These are phyloP conservation scores for Battus philenor DNA, from an alignment of 1,140 invertebrate genomes.

Conservation along the genomic window DNA sequence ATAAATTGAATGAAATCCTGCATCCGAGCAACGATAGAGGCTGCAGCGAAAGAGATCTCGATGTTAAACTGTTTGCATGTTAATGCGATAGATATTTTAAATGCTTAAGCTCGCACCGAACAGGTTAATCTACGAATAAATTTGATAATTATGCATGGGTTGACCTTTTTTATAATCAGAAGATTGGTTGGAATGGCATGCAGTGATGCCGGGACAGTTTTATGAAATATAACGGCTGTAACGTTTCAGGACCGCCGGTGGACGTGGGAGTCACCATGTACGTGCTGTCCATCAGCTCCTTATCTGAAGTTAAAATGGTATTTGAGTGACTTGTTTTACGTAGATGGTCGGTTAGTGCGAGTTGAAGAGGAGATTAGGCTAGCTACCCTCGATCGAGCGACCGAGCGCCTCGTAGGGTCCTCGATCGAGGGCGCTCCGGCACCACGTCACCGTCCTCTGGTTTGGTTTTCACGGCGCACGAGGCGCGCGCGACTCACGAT, in stretches of 20 bases:
- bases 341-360: conserved; percentile 39
- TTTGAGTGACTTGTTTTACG: conserved; percentile 60
- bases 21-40: too few relatives aligned
- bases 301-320: conserved; percentile 99
- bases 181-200: too few relatives aligned
- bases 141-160: too few relatives aligned
- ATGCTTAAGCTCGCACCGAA: too few relatives aligned
- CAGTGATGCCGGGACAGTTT: too few relatives aligned
- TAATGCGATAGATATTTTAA: too few relatives aligned
- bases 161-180: too few relatives aligned
- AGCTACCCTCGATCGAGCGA: conserved; percentile 48
- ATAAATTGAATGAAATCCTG: conserved; percentile 1
- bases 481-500: conserved; percentile 40
- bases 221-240: conserved; percentile 39
- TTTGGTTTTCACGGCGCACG: conserved; percentile 62
- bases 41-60: too few relatives aligned
- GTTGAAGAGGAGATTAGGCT: conserved; percentile 34
- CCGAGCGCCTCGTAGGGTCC: conserved; percentile 20
- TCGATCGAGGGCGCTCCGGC: conserved; percentile 41
- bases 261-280: conserved; percentile 98
- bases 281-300: conserved; percentile 97
- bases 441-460: conserved; percentile 60
- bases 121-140: too few relatives aligned
- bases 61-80: too few relatives aligned
- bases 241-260: conserved; percentile 92